Evolutionary conservation across 2,113 vertebrate genomes (phyloP).

Genomic region (Tiliqua scincoides): DNA sequence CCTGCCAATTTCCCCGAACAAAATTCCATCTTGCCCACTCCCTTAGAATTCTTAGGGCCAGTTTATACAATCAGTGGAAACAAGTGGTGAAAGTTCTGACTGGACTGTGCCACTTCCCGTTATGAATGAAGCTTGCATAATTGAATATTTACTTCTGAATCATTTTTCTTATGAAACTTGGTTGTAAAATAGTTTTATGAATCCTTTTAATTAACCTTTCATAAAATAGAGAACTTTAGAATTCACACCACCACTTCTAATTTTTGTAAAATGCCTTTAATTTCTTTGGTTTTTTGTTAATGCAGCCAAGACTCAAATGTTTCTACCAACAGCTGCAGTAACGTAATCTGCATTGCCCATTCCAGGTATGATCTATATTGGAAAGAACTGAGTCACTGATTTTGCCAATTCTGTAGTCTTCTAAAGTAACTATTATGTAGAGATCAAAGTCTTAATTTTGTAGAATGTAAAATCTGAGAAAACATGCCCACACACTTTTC

Average conservation of each 20-base stretch:
- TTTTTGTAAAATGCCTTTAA: too few relatives aligned
- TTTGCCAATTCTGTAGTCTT: background rate
- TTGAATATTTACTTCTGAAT: background rate
- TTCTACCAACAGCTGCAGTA: background rate
- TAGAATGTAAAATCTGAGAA: background rate
- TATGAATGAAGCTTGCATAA: background rate
- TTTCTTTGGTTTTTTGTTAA: background rate
- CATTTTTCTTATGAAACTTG: background rate
- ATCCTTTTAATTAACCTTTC: background rate
- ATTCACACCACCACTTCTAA: background rate
- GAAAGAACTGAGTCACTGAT: background rate
- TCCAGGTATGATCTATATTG: background rate
- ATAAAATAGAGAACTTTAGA: background rate
- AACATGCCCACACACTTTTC: background rate
- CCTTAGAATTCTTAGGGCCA: background rate
- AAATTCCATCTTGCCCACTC: background rate
- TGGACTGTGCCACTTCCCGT: too few relatives aligned
- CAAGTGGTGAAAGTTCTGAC: too few relatives aligned
- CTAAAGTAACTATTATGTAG: background rate
- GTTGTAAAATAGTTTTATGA: background rate
- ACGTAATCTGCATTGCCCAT: background rate
- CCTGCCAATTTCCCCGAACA: background rate
- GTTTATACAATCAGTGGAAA: background rate
- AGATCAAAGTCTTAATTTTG: background rate
- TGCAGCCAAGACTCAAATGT: background rate